These are phyloP conservation scores for Melopsittacus undulatus DNA, from an alignment of 2,797 vertebrate genomes.

Conservation along the genomic window DNA sequence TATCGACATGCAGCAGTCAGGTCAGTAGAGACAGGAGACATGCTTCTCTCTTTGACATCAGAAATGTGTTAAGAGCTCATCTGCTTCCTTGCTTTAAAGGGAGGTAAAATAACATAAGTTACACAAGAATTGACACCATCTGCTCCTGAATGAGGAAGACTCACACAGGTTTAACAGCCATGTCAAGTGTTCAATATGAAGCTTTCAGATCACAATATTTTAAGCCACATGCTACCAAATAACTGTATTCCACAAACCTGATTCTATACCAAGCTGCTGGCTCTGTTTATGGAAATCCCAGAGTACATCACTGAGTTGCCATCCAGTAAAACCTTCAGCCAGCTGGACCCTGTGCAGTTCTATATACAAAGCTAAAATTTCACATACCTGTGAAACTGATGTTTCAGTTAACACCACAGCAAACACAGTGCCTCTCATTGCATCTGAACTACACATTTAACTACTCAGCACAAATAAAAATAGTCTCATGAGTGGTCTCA, in stretches of 20 bases:
- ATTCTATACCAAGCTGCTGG: not conserved
- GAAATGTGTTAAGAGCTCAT: not conserved
- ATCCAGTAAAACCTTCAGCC: not conserved
- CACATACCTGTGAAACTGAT: not conserved
- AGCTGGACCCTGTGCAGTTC: not conserved
- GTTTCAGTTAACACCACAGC: not conserved
- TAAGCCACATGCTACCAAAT: not conserved
- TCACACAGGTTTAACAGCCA: not conserved
- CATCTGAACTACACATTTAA: not conserved
- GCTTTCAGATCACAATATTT: not conserved
- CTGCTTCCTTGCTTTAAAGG: not conserved
- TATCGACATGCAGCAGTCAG: slow-evolving; percentile 73
- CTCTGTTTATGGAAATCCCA: not conserved
- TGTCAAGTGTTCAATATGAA: not conserved
- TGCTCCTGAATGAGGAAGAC: not conserved
- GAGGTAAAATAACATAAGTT: not conserved
- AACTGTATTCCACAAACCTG: not conserved
- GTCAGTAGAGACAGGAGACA: slow-evolving; percentile 32
- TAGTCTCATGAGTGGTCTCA: not conserved
- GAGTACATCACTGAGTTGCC: not conserved
- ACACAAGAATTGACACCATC: not conserved
- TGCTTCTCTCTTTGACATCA: not conserved
- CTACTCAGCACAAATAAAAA: not conserved
- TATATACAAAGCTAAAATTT: not conserved
- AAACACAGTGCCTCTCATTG: not conserved